Evolutionary conservation across 2,888 invertebrate genomes (phyloP), one percentile per base, ranked within the genome.

Genomic region (Candidula unifasciata): DNA sequence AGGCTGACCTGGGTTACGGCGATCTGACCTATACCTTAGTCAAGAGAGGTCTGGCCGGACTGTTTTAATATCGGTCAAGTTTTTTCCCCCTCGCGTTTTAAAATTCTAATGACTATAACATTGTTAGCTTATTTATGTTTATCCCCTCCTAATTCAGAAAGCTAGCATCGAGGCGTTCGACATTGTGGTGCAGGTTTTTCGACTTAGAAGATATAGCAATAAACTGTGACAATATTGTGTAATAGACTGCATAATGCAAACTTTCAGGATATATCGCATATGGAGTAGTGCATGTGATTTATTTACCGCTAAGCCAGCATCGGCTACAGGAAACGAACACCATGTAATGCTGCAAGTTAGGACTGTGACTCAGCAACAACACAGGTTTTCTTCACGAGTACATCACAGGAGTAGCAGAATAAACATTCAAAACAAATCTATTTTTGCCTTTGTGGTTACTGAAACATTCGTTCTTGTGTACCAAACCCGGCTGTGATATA

Each of bases 31-130:
- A 73, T 44, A 73, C 44, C 73, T 44, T 73, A 73, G 44, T 52
- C 27, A 73, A 73, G 44, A 73, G 73, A 37, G 71, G 73, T 73
- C 73, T 73, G 73, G 44, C 73, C 44, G 73, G 73, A 73, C 73
- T 73, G n/a, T 37, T 21, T n/a, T 27, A n/a, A 73, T 44, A 24
- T 73, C n/a, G 73, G 73, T 73, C 73, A 73, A 44, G 44, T 73
- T 73, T 52, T 73, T 44, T 18, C 3, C 21, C 1, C 21, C 24
- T 35, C 37, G 1, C 10, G n/a, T n/a, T 52, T 52, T 21, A 44
- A 44, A 44, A 44, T 44, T 6, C 44, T 44, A 10, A 44, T 44
- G 13, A n/a, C 44, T 73, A n/a, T 27, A n/a, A 1, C 27, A 44
- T 13, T 2, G 10, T n/a, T n/a, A 24, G 2, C 35, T 24, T 18